Evolutionary conservation across 2,888 invertebrate genomes (phyloP).

Genomic region (Dendrolimus pini): DNA sequence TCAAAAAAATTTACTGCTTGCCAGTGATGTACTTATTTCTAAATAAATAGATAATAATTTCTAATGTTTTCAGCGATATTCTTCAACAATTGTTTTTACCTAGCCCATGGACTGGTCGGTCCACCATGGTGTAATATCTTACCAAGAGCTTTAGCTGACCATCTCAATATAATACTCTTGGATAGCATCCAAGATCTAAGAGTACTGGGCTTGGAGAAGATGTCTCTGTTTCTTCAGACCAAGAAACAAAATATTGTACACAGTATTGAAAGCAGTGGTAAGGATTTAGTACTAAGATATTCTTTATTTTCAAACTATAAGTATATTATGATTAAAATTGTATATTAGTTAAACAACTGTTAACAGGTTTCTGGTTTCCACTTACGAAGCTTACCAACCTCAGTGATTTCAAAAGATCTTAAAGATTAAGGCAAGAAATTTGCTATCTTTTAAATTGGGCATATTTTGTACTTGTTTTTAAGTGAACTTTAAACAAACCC

Average conservation of each 20-base stretch:
- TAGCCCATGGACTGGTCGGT: conserved; percentile 65
- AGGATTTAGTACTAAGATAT: conserved; percentile 3
- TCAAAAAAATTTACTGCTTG: too few relatives aligned
- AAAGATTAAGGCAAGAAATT: not conserved
- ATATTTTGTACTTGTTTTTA: not conserved
- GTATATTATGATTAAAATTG: too few relatives aligned
- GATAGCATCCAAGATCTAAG: conserved; percentile 63
- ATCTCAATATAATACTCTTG: conserved; percentile 41
- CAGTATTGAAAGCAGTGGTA: conserved; percentile 53
- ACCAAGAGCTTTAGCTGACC: conserved; percentile 39
- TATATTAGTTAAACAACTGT: too few relatives aligned
- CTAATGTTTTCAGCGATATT: conserved; percentile 48
- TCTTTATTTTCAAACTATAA: not conserved
- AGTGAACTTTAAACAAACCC: too few relatives aligned
- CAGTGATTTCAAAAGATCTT: too few relatives aligned
- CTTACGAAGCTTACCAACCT: too few relatives aligned
- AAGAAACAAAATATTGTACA: conserved; percentile 51
- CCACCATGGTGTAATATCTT: conserved; percentile 62
- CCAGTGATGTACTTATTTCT: too few relatives aligned
- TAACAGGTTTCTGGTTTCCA: too few relatives aligned
- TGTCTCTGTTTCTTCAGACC: conserved; percentile 57
- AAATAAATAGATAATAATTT: not conserved
- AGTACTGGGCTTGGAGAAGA: conserved; percentile 58
- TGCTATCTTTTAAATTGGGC: not conserved
- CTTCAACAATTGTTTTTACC: conserved; percentile 72